Evolutionary conservation across 2,888 invertebrate species (phyloP), one percentile per base, ranked within the genome.

Genomic region (Cordylochernes scorpioides): DNA sequence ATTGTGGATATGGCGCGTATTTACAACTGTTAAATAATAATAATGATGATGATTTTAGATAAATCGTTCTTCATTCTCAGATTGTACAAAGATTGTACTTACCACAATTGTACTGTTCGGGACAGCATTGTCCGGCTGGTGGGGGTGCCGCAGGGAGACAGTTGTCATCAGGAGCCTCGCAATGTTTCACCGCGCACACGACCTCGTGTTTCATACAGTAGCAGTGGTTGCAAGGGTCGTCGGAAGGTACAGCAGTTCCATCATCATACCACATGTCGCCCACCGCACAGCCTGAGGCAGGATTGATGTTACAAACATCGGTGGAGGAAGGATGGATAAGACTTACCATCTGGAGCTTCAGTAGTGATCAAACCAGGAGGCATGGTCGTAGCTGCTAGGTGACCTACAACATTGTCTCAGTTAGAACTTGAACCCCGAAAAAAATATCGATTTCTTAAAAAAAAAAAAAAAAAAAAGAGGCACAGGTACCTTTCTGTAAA

Each of bases 151-250:
- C 45, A 3, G 80, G 72, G 9, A 67, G 70, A 47, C 82, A 84
- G 14, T 30, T 16, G n/a, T 29, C 21, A 3, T 26, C 24, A 25
- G 75, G 75, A 32, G 68, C 63, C 43, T 71, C 71, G 52, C 84
- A 84, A 53, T 80, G 74, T 58, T 77, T 77, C 9, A 84, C 74
- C 29, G 78, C 80, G 53, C 82, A 84, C 15, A 78, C 74, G 40
- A 82, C 72, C 49, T 47, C 43, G 10, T 44, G 40, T n/a, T 31
- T 30, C 78, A 84, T 78, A 50, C 84, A 84, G 50, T 84, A 84
- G 52, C 84, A 84, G 49, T 80, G 75, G 47, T 82, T 71, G 50
- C 84, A 84, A 15, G 78, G 69, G 46, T 68, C 66, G 44, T 67
- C 69, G 9, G 29, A 29, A 43, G 63, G 63, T 39, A 84, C 33